Conservation (phyloP, 2,888 invertebrate species). For the Philopedon plagiatum region DNA sequence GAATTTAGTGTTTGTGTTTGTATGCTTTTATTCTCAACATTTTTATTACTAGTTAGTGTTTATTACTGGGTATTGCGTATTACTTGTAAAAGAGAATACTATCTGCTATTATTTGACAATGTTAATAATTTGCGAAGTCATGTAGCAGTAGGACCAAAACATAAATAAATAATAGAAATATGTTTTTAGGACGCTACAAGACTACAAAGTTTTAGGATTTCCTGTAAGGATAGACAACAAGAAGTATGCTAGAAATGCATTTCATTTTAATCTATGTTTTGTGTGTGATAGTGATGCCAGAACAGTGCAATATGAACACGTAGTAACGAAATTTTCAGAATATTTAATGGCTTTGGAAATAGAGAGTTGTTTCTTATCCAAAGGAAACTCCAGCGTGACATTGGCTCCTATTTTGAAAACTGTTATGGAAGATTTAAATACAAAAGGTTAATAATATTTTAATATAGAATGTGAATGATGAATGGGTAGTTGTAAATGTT, state of each 20-base stretch:
- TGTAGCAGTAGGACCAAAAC: no score
- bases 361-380: constrained; percentile 87
- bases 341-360: constrained; percentile 92
- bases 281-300: constrained; percentile 92
- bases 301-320: constrained; percentile 93
- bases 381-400: constrained; percentile 74
- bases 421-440: constrained; percentile 87
- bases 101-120: no score
- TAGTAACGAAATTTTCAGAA: constrained; percentile 93
- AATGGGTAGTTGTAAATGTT: no score
- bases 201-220: constrained; percentile 92
- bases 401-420: constrained; percentile 84
- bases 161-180: no score
- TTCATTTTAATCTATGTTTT: constrained; percentile 95
- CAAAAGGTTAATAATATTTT: constrained; percentile 70
- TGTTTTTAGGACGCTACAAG: constrained; percentile 75
- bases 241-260: constrained; percentile 93
- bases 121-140: no score
- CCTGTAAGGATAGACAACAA: constrained; percentile 91
- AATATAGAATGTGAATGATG: no score
- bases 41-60: no score
- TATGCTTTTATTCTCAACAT: no score
- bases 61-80: no score
- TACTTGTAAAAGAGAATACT: no score
- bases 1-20: no score